Percentiles rank a stretch among this genome's conserved stretches.
Evolutionary conservation across 2,113 vertebrate genomes (phyloP).

Genomic region (Nannospalax galili): DNA sequence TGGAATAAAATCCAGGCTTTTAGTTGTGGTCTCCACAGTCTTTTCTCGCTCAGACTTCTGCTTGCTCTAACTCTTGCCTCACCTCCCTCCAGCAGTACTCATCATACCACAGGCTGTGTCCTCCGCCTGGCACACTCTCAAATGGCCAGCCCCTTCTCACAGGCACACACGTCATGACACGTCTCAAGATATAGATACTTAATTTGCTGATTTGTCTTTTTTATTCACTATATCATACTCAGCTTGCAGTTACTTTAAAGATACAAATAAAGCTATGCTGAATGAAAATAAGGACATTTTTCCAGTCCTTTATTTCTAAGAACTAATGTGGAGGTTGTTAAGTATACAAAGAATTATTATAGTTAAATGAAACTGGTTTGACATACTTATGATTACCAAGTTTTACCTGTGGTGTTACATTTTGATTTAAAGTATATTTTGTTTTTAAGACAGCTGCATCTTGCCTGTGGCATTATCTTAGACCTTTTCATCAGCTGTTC

Average conservation of each 20-base stretch:
- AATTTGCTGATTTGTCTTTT: background rate
- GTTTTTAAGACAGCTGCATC: background rate
- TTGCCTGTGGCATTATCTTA: background rate
- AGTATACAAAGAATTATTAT: background rate
- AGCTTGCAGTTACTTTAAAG: background rate
- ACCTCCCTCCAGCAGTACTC: too few relatives aligned
- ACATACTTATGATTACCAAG: background rate
- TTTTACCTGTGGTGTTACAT: background rate
- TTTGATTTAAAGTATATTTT: conserved; percentile 19
- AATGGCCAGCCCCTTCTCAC: background rate
- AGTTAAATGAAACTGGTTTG: background rate
- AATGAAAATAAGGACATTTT: background rate
- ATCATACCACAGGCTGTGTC: background rate
- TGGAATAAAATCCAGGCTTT: background rate
- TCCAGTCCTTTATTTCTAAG: background rate
- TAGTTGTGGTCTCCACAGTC: background rate
- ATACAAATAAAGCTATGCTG: background rate
- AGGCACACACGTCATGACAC: too few relatives aligned
- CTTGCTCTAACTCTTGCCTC: background rate
- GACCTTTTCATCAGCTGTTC: background rate
- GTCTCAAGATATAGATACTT: background rate
- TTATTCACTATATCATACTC: background rate
- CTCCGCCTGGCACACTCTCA: background rate
- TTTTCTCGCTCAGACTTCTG: background rate
- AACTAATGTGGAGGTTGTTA: background rate